These are phyloP conservation scores for Pristionchus fissidentatus DNA, from an alignment of 2,888 invertebrate genomes.

Conservation along the genomic window DNA sequence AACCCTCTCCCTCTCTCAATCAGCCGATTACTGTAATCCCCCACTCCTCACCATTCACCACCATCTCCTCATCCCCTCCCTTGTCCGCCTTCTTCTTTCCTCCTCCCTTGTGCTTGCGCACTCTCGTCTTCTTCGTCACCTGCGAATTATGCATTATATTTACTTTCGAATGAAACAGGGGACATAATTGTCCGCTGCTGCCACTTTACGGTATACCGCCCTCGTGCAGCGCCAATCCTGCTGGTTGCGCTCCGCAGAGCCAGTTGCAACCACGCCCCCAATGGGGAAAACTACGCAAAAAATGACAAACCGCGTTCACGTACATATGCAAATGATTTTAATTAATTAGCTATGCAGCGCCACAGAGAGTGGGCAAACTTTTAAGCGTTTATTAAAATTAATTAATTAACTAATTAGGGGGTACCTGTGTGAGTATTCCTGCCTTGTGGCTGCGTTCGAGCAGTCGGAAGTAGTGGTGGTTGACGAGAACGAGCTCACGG, in stretches of 20 bases:
- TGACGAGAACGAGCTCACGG: slow-evolving; percentile 77
- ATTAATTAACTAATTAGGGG: too few relatives aligned
- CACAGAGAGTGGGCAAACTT: too few relatives aligned
- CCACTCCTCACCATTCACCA: neutral
- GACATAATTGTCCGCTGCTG: neutral
- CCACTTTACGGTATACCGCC: neutral
- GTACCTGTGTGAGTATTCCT: slow-evolving; percentile 59
- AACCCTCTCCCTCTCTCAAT: too few relatives aligned
- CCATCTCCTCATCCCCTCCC: slow-evolving; percentile 44
- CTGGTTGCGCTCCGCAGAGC: too few relatives aligned
- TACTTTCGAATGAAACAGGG: neutral
- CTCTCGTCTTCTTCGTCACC: slow-evolving; percentile 36
- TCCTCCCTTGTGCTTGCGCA: neutral
- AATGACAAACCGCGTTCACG: too few relatives aligned
- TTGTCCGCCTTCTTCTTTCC: neutral
- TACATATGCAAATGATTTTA: too few relatives aligned
- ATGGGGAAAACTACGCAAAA: too few relatives aligned
- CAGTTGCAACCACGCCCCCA: too few relatives aligned
- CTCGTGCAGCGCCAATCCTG: neutral
- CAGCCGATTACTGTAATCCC: too few relatives aligned
- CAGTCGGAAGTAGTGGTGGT: slow-evolving; percentile 78
- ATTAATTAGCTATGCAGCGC: too few relatives aligned
- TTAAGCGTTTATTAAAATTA: too few relatives aligned
- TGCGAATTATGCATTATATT: neutral
- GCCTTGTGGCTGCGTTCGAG: slow-evolving; percentile 76